Evolutionary conservation across 1,140 invertebrate genomes (phyloP).

Genomic region (Harlomillsia oculata): DNA sequence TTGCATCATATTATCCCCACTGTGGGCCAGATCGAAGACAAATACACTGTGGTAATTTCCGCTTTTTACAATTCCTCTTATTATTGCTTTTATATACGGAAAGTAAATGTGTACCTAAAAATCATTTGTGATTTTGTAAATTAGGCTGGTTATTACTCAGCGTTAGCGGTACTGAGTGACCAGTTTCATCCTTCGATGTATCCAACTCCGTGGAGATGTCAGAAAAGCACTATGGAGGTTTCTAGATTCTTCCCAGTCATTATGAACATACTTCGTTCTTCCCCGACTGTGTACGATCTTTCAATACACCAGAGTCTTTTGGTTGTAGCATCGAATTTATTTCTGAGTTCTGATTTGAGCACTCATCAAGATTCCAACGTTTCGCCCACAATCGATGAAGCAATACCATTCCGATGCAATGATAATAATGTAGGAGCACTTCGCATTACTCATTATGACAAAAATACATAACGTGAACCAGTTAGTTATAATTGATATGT

Average conservation of each 20-base stretch:
- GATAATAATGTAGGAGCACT: too few relatives aligned
- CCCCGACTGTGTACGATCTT: conserved; percentile 25
- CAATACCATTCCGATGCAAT: too few relatives aligned
- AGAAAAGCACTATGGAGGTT: not conserved
- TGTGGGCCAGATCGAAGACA: conserved; percentile 8
- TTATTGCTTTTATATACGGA: not conserved
- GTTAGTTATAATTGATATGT: too few relatives aligned
- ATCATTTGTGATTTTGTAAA: not conserved
- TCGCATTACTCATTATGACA: too few relatives aligned
- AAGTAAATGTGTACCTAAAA: not conserved
- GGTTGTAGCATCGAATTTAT: conserved; percentile 18
- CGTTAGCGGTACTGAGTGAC: conserved; percentile 22
- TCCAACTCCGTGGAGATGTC: conserved; percentile 16
- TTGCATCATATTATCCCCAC: conserved; percentile 5
- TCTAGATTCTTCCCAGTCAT: conserved; percentile 12
- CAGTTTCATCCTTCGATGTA: conserved; percentile 16
- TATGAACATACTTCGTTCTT: conserved; percentile 23
- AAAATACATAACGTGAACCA: too few relatives aligned
- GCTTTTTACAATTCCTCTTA: not conserved
- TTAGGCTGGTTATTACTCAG: conserved; percentile 23
- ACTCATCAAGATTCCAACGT: too few relatives aligned
- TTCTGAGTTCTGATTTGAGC: conserved; percentile 17
- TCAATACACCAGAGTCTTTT: conserved; percentile 26
- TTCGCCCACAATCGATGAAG: too few relatives aligned
- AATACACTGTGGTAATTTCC: conserved; percentile 20